Base-by-base conservation (phyloP, 2,797 vertebrate species). In the Eulemur coronatus region DNA sequence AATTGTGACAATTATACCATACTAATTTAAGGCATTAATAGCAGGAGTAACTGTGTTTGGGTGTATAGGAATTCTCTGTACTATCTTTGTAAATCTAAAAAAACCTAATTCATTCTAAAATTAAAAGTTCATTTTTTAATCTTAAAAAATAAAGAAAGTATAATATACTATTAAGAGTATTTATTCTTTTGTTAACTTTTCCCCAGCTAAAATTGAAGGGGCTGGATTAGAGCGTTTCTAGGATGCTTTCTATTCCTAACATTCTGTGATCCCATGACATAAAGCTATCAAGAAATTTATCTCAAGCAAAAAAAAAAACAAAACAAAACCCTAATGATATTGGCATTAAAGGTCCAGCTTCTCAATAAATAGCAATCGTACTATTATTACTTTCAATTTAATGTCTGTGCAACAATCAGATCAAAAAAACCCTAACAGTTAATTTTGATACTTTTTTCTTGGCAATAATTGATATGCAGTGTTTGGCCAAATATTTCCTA, bases 211-310 rank as follows among this genome's bases (percentile, higher is more conserved):
- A 95, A 95, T 61, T 30, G 6, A 89, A 84, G 14, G 28, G 2
- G 1, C 41, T 93, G 14, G 4, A 76, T 17, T n/a, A 81, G 61
- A 84, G 4, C 7, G 2, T 38, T 93, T 86, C 33, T 57, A 84
- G 91, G 24, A 6, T 43, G 75, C 85, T 5, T 73, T 91, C n/a
- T 63, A 33, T 55, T 17, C 43, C 26, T 50, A 95, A 90, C 38
- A 94, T 67, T 94, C 61, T 89, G 46, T 84, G 46, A 79, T 52
- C 78, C 9, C 52, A 20, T 81, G 35, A 22, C n/a, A 50, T 52
- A 81, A 91, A 90, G 50, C 55, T 90, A 78, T 46, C 52, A 81
- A 93, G 63, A 94, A 94, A 95, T 43, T 70, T 95, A 87, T 46
- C 24, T 73, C 20, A 96, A 90, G 63, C 41, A 91, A 97, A 85